A percentile compares a stretch with the other conserved stretches of the same genome.
These are phyloP conservation scores for Solea solea DNA, from an alignment of 2,113 vertebrate species.

Conservation along the genomic window DNA sequence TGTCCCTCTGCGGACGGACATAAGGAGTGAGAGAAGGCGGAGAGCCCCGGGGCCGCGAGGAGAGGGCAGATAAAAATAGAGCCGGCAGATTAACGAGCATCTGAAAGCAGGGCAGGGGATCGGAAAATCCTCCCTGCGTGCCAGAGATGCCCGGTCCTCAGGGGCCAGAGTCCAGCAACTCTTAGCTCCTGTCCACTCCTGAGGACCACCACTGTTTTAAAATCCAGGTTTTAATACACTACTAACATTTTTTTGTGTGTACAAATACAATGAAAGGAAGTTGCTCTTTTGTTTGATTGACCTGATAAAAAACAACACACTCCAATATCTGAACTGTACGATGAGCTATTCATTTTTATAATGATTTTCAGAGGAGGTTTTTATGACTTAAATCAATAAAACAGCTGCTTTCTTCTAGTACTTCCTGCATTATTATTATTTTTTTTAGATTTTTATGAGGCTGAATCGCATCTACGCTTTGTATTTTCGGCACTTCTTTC, in stretches of 20 bases:
- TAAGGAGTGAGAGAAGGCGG: slow-evolving; percentile 56
- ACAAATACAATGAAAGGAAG: not conserved
- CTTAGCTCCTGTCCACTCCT: slow-evolving; percentile 44
- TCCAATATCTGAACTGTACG: not conserved
- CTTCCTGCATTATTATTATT: not conserved
- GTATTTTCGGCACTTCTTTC: not conserved
- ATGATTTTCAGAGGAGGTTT: not conserved
- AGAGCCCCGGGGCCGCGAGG: slow-evolving; percentile 55
- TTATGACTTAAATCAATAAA: not conserved
- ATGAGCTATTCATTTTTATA: not conserved
- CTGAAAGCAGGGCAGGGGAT: slow-evolving; percentile 80
- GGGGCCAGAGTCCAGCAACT: slow-evolving; percentile 14
- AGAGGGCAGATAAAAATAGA: slow-evolving; percentile 80
- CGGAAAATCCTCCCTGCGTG: slow-evolving; percentile 76
- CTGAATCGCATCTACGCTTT: not conserved
- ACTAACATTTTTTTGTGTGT: not conserved
- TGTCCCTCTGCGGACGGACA: slow-evolving; percentile 58
- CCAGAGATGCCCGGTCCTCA: slow-evolving; percentile 63
- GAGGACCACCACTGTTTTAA: too few species aligned
- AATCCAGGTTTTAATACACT: too few species aligned
- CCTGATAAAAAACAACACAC: not conserved
- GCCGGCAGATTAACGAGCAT: slow-evolving; percentile 81
- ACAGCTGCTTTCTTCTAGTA: not conserved
- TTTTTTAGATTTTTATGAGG: not conserved
- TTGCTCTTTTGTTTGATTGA: not conserved